Evolutionary conservation across 2,888 invertebrate genomes (phyloP).

Genomic region (Oscheius myriophilus): DNA sequence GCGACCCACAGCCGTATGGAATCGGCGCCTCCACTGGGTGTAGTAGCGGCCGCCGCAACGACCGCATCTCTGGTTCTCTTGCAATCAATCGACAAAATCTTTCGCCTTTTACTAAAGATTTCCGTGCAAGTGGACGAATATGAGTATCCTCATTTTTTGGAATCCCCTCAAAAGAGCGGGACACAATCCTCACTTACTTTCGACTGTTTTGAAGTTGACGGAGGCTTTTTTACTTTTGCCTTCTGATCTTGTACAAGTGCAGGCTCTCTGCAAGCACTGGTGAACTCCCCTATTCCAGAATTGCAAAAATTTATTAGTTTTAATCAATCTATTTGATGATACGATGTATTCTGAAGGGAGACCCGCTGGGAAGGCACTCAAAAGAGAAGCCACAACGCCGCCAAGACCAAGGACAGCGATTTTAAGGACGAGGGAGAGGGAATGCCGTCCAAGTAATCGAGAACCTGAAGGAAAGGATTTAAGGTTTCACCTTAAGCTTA

Average conservation of each 20-base stretch:
- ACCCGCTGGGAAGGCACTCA: constrained; percentile 3
- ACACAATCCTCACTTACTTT: too few relatives aligned
- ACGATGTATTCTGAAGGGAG: too few relatives aligned
- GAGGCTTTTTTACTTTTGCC: too few relatives aligned
- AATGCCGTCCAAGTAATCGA: constrained; percentile 49
- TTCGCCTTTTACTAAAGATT: constrained; percentile 67
- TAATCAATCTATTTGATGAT: too few relatives aligned
- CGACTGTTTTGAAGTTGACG: too few relatives aligned
- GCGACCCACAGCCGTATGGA: too few relatives aligned
- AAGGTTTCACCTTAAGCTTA: neutral
- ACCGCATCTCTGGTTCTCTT: constrained; percentile 31
- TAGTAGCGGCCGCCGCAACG: too few relatives aligned
- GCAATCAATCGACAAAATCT: constrained; percentile 58
- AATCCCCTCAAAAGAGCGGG: constrained; percentile 30
- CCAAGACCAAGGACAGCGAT: neutral
- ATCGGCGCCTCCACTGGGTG: too few relatives aligned
- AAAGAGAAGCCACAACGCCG: constrained; percentile 9
- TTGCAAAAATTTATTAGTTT: too few relatives aligned
- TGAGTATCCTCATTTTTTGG: constrained; percentile 25
- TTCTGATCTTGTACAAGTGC: too few relatives aligned
- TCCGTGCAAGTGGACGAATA: constrained; percentile 51
- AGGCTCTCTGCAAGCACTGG: too few relatives aligned
- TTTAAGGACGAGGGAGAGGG: constrained; percentile 28
- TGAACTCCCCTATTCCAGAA: too few relatives aligned
- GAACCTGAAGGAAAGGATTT: constrained; percentile 30